Conservation (phyloP, 2,797 vertebrate genomes). For the Sebastes steindachneri region DNA sequence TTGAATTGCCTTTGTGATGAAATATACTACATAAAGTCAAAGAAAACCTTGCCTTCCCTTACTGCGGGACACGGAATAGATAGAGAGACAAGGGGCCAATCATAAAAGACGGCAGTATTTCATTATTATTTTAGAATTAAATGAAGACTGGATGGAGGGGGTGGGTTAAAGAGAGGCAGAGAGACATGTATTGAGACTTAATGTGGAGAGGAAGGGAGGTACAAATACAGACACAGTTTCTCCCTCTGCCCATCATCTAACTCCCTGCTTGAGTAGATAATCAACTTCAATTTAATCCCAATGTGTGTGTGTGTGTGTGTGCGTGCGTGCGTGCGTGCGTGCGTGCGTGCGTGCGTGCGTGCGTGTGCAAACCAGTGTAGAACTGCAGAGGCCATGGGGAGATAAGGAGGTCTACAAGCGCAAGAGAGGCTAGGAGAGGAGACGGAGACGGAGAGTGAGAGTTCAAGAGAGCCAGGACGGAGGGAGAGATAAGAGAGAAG, state of each 20-base stretch:
- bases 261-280: conserved; percentile 22
- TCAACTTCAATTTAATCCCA: conserved; percentile 36
- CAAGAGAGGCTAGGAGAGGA: conserved; percentile 2
- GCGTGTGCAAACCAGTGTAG: background rate
- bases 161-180: background rate
- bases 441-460: background rate
- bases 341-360: background rate
- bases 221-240: background rate
- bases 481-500: conserved; percentile 44
- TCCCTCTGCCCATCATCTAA: background rate
- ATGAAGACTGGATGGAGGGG: background rate
- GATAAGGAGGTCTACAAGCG: conserved; percentile 29
- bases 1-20: background rate
- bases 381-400: background rate
- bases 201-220: background rate
- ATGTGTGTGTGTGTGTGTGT: conserved; percentile 2
- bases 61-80: background rate
- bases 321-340: background rate
- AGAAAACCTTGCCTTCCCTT: background rate
- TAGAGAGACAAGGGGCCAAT: background rate
- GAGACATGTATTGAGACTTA: background rate
- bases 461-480: conserved; percentile 23
- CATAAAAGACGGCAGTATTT: background rate
- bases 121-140: background rate
- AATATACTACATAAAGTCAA: background rate